Percentiles rank a stretch among this genome's conserved stretches.
phyloP scores from a whole-genome alignment of 2,113 vertebrate species.

The Erythrocebus patas region DNA sequence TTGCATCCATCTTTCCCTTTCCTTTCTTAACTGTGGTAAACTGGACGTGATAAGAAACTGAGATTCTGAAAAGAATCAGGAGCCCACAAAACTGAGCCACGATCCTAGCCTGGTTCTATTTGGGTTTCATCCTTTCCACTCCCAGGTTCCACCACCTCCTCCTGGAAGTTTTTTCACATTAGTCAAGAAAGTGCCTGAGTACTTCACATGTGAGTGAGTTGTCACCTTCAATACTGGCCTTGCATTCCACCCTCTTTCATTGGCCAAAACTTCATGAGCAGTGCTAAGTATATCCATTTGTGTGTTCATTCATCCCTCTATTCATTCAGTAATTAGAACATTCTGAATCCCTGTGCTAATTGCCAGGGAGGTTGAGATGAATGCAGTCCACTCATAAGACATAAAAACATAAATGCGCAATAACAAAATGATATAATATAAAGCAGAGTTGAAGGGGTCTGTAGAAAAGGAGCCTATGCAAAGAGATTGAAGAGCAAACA shows the following conservation, averaged over 20 bases:
- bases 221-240: neutral
- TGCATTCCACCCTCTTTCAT: neutral
- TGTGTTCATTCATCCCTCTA: neutral
- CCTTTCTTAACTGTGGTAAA: neutral
- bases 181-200: neutral
- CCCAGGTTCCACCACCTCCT: neutral
- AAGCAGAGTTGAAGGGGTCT: neutral
- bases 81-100: neutral
- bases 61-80: neutral
- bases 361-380: neutral
- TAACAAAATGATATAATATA: neutral
- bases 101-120: neutral
- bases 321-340: accelerated
- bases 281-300: neutral
- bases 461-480: neutral
- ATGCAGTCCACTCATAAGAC: neutral
- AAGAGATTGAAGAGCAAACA: neutral
- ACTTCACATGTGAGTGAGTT: neutral
- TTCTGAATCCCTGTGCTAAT: neutral
- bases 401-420: neutral
- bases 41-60: neutral
- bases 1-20: neutral
- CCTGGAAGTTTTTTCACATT: neutral
- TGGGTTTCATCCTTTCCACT: neutral
- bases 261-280: neutral